Percentiles rank a stretch among this genome's conserved stretches.
phyloP scores from a whole-genome alignment of 2,113 vertebrate genomes.

The Marmota monax region DNA sequence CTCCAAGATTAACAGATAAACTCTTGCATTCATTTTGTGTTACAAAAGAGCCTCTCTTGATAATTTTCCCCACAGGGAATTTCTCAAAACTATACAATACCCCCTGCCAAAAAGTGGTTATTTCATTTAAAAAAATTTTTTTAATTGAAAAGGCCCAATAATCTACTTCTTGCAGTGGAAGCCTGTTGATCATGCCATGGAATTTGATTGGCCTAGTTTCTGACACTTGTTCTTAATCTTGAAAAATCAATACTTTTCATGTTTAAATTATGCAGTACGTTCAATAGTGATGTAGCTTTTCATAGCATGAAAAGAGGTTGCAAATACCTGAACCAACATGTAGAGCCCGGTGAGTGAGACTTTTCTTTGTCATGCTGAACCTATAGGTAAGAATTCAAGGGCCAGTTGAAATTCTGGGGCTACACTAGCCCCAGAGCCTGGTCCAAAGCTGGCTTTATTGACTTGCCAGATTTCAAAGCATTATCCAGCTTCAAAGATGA shows the following conservation, averaged over 20 bases:
- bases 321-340: neutral
- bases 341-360: neutral
- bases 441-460: neutral
- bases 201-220: constrained; percentile 27
- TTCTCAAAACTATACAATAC: constrained; percentile 7
- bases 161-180: neutral
- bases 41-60: neutral
- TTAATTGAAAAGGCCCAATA: constrained; percentile 42
- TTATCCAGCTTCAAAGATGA: neutral
- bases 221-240: constrained; percentile 23
- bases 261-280: neutral
- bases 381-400: neutral
- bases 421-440: neutral
- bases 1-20: neutral
- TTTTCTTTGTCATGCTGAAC: constrained; percentile 18
- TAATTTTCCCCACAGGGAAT: neutral
- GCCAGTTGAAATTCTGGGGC: neutral
- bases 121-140: constrained; percentile 23
- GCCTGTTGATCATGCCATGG: neutral
- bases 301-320: neutral
- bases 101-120: neutral
- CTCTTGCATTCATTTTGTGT: neutral
- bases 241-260: neutral
- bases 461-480: neutral
- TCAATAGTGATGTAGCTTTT: neutral